Conservation (phyloP, 2,888 invertebrate species). For the Aelia acuminata region DNA sequence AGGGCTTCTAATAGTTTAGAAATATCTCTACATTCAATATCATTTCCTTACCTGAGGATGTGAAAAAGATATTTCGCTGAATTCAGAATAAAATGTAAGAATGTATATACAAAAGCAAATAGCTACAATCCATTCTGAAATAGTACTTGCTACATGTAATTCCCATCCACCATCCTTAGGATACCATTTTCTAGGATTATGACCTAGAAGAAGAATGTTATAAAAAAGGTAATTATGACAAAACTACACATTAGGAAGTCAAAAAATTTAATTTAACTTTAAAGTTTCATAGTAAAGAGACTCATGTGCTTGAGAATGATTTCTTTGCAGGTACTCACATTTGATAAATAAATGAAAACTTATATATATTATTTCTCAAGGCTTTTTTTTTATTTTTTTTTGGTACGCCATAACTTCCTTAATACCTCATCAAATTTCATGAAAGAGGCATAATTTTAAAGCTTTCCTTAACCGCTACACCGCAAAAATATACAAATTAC, state of each 20-base stretch:
- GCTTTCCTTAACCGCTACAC: too few species aligned
- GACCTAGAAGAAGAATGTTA: constrained; percentile 67
- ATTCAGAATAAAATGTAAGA: constrained; percentile 77
- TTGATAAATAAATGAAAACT: too few species aligned
- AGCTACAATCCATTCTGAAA: constrained; percentile 79
- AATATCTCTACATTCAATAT: too few species aligned
- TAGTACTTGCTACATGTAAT: constrained; percentile 76
- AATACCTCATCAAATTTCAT: too few species aligned
- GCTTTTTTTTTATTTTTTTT: too few species aligned
- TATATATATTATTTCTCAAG: too few species aligned
- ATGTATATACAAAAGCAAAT: constrained; percentile 76
- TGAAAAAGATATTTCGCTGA: constrained; percentile 74
- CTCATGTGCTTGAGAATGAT: too few species aligned
- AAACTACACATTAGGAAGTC: neutral
- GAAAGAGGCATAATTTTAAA: too few species aligned
- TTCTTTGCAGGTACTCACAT: neutral
- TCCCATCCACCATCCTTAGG: constrained; percentile 76
- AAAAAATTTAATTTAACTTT: neutral
- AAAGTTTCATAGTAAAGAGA: neutral
- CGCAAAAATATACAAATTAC: too few species aligned
- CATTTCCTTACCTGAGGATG: constrained; percentile 71
- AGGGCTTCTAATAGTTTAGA: too few species aligned
- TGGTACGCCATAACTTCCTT: too few species aligned
- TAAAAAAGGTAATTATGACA: neutral
- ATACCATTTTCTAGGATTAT: constrained; percentile 72